Evolutionary conservation across 2,797 vertebrate genomes (phyloP).

Genomic region (Orestias chungarensis): DNA sequence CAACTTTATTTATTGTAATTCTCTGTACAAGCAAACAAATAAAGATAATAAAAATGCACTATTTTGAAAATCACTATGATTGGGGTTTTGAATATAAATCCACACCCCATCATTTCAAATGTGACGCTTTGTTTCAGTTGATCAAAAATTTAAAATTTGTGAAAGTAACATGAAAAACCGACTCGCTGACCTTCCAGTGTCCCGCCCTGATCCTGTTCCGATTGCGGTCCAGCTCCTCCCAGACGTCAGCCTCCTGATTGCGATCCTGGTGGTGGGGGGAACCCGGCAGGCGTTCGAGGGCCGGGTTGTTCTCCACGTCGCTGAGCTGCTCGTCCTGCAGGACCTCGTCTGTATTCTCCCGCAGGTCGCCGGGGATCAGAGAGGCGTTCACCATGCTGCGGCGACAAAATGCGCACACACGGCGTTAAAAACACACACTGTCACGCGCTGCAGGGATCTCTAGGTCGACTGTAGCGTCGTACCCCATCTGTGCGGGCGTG

Average conservation of each 20-base stretch:
- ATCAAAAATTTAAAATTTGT: neutral
- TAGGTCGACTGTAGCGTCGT: conserved; percentile 32
- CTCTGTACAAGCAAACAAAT: neutral
- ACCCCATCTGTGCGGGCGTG: conserved; percentile 96
- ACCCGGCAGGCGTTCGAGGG: conserved; percentile 83
- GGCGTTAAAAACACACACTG: neutral
- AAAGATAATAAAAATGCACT: neutral
- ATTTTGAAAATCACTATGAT: neutral
- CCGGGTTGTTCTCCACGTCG: conserved; percentile 92
- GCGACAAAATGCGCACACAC: neutral
- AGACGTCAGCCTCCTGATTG: conserved; percentile 94
- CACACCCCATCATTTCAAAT: neutral
- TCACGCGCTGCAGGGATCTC: neutral
- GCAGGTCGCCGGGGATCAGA: conserved; percentile 91
- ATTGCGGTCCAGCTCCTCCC: conserved; percentile 97
- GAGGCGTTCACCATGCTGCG: conserved; percentile 96
- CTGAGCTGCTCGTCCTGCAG: conserved; percentile 97
- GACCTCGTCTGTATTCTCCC: conserved; percentile 98
- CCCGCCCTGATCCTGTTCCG: conserved; percentile 88
- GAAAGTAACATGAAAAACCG: neutral
- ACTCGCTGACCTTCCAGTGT: conserved; percentile 85
- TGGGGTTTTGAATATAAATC: neutral
- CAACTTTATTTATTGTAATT: neutral
- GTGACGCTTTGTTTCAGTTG: neutral
- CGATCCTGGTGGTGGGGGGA: conserved; percentile 84